Evolutionary conservation across 2,888 invertebrate genomes (phyloP).

Genomic region (Calliopum simillimum): DNA sequence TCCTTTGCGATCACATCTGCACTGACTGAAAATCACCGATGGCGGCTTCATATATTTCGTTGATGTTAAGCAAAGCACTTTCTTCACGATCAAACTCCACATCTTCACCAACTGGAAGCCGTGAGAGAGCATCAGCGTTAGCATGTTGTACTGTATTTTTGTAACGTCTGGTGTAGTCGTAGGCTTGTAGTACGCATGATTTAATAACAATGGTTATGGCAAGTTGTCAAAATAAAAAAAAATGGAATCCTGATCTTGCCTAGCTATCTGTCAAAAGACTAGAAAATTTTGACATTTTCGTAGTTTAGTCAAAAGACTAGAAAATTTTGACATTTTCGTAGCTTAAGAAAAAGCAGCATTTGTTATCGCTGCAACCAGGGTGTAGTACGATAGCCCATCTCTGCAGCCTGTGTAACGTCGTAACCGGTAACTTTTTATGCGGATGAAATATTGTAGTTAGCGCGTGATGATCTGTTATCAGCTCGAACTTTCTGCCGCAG

Average conservation of each 20-base stretch:
- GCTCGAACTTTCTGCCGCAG: constrained; percentile 38
- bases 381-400: constrained; percentile 40
- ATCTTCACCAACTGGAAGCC: constrained; percentile 35
- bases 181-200: constrained; percentile 29
- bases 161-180: constrained; percentile 31
- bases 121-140: constrained; percentile 30
- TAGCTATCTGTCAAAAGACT: too few relatives aligned
- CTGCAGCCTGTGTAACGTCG: constrained; percentile 39
- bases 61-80: background rate
- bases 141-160: too few relatives aligned
- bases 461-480: constrained; percentile 41
- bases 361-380: too few relatives aligned
- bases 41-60: background rate
- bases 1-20: constrained; percentile 20
- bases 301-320: too few relatives aligned
- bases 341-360: too few relatives aligned
- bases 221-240: too few relatives aligned
- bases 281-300: too few relatives aligned
- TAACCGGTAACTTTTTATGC: constrained; percentile 38
- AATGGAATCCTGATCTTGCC: too few relatives aligned
- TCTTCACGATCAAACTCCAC: constrained; percentile 14
- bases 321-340: too few relatives aligned
- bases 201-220: too few relatives aligned
- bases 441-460: constrained; percentile 40
- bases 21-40: background rate